A percentile compares a stretch with the other conserved stretches of the same genome.
phyloP scores from a whole-genome alignment of 1,140 invertebrate species.

The Paralvinella palmiformis region DNA sequence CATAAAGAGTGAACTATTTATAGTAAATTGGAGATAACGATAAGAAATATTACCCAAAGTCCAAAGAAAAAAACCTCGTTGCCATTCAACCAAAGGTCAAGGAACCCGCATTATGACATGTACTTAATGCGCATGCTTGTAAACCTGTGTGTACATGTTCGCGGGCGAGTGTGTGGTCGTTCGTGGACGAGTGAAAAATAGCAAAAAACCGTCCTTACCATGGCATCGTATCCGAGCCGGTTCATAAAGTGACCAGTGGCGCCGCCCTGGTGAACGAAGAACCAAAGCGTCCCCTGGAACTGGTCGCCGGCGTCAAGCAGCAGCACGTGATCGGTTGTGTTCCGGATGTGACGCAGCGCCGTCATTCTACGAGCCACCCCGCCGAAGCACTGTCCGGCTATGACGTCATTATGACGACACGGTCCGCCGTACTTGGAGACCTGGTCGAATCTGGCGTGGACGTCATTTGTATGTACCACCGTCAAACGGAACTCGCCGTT shows the following conservation, averaged over 20 bases:
- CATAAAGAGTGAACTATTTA: too few species aligned
- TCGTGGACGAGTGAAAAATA: too few species aligned
- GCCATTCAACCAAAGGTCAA: too few species aligned
- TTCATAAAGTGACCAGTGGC: constrained; percentile 73
- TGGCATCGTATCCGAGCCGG: constrained; percentile 68
- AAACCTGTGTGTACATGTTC: too few species aligned
- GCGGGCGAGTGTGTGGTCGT: too few species aligned
- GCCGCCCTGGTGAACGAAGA: constrained; percentile 68
- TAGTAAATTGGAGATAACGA: too few species aligned
- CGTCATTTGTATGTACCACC: constrained; percentile 83
- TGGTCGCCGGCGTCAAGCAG: constrained; percentile 84
- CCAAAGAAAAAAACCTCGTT: too few species aligned
- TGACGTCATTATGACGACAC: constrained; percentile 54
- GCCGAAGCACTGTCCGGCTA: constrained; percentile 64
- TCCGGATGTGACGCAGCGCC: constrained; percentile 49
- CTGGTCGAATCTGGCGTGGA: constrained; percentile 79
- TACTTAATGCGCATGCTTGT: too few species aligned
- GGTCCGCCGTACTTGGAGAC: constrained; percentile 60
- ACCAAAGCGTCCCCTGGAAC: constrained; percentile 80
- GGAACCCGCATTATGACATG: too few species aligned
- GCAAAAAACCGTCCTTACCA: too few species aligned
- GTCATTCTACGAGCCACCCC: constrained; percentile 65
- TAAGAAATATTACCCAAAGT: too few species aligned
- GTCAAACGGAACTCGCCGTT: constrained; percentile 59
- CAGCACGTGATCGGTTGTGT: constrained; percentile 57